Percentiles rank a stretch among this genome's conserved stretches.
Conservation (phyloP, 2,113 vertebrate species). For the Labrus mixtus region DNA sequence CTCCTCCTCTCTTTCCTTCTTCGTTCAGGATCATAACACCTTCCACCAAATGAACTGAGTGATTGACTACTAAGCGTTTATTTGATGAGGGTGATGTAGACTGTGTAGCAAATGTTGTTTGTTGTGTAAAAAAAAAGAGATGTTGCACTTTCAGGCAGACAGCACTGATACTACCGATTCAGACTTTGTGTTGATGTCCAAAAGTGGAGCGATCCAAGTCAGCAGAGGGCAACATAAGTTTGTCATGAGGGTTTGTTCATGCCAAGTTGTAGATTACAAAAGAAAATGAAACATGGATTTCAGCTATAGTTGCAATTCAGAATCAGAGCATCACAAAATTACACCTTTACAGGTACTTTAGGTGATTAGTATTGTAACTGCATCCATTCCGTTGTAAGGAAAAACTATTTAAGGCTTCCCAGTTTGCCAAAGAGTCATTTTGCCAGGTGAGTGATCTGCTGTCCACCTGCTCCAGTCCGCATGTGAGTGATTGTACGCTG, state of each 20-base stretch:
- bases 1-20: conserved; percentile 11
- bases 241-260: not conserved
- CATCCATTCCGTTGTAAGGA: conserved; percentile 1
- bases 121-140: not conserved
- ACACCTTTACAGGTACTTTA: not conserved
- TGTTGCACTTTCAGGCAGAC: conserved; percentile 27
- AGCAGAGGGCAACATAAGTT: conserved; percentile 60
- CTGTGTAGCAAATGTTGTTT: conserved; percentile 35
- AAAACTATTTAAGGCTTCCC: not conserved
- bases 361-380: not conserved
- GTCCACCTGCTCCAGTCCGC: conserved; percentile 17
- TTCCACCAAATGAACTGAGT: conserved; percentile 46
- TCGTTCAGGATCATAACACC: conserved; percentile 21
- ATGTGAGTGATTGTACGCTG: conserved; percentile 31
- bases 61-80: conserved; percentile 40
- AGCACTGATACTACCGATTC: not conserved
- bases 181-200: conserved; percentile 19
- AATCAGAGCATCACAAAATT: not conserved
- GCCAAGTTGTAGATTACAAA: conserved; percentile 6
- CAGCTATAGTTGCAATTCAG: not conserved
- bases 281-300: conserved; percentile 3
- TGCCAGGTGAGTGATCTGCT: conserved; percentile 21
- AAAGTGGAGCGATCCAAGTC: conserved; percentile 45
- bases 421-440: conserved; percentile 7
- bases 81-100: conserved; percentile 43